phyloP scores from a whole-genome alignment of 2,797 vertebrate species.

The Amblyopsis hoosieri region DNA sequence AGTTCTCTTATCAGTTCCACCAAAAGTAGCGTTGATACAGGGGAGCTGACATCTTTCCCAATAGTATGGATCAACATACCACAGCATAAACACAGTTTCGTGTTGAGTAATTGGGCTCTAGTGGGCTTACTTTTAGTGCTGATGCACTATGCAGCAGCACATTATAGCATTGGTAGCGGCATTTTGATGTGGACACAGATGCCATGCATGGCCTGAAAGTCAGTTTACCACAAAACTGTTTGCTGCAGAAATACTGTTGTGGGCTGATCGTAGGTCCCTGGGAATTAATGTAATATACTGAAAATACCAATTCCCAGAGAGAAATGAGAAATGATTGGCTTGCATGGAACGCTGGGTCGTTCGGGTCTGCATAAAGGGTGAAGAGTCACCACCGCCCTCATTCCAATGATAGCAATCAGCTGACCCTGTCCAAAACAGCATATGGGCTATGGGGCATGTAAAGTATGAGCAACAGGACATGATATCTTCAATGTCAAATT shows the following conservation, averaged over 20 bases:
- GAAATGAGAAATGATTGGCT: no score
- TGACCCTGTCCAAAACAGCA: conserved; percentile 47
- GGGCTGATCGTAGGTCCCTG: no score
- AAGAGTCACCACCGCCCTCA: no score
- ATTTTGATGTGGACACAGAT: no score
- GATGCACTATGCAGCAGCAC: conserved; percentile 28
- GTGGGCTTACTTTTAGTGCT: conserved; percentile 35
- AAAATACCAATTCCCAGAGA: no score
- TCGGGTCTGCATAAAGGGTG: no score
- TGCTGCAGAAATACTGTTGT: no score
- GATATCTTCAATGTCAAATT: conserved; percentile 25
- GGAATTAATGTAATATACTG: no score
- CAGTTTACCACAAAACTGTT: no score
- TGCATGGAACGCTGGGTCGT: no score
- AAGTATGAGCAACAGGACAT: conserved; percentile 23
- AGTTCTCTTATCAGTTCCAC: conserved; percentile 4
- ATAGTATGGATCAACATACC: conserved; percentile 29
- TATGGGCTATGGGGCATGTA: conserved; percentile 24
- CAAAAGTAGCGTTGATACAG: background rate
- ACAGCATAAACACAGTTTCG: conserved; percentile 35
- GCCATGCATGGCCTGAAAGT: no score
- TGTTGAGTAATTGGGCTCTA: conserved; percentile 57
- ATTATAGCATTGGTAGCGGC: no score
- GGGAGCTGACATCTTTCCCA: conserved; percentile 24
- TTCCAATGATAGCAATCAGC: conserved; percentile 24